A percentile compares a stretch with the other conserved stretches of the same genome.
Evolutionary conservation across 2,888 invertebrate genomes (phyloP).

Genomic region (Dastarcus helophoroides): DNA sequence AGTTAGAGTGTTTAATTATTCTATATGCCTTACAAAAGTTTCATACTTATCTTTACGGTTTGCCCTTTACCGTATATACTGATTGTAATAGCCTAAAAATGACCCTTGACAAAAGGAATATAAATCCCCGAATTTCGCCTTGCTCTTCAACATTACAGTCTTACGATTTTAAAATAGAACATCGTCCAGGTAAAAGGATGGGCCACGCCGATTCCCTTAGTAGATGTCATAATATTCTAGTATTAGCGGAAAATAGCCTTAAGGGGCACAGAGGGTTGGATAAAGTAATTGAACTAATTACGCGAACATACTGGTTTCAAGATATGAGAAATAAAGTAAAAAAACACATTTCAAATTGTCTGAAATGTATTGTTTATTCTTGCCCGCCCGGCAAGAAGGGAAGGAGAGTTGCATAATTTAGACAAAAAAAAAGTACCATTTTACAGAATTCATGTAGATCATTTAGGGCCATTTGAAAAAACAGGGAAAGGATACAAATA

Average conservation of each 20-base stretch:
- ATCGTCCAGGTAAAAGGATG: slow-evolving; percentile 16
- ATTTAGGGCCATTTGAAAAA: slow-evolving; percentile 16
- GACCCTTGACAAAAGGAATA: slow-evolving; percentile 17
- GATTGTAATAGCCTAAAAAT: slow-evolving; percentile 16
- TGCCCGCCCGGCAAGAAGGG: slow-evolving; percentile 12
- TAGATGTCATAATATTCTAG: slow-evolving; percentile 9
- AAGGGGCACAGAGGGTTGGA: slow-evolving; percentile 19
- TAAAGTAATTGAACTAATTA: slow-evolving; percentile 17
- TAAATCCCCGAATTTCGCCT: slow-evolving; percentile 17
- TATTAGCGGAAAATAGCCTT: slow-evolving; percentile 9
- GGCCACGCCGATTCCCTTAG: slow-evolving; percentile 19
- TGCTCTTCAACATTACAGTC: slow-evolving; percentile 17
- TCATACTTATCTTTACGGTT: slow-evolving; percentile 15
- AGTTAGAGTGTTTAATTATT: slow-evolving; percentile 18
- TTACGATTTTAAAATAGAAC: slow-evolving; percentile 15
- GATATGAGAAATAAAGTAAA: slow-evolving; percentile 15
- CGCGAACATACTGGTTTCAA: slow-evolving; percentile 20
- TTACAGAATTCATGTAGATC: slow-evolving; percentile 19
- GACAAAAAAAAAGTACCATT: slow-evolving; percentile 19
- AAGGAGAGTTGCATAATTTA: slow-evolving; percentile 17
- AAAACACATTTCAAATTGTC: slow-evolving; percentile 14
- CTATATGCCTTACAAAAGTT: slow-evolving; percentile 16
- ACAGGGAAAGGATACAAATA: slow-evolving; percentile 11
- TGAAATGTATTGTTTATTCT: slow-evolving; percentile 16
- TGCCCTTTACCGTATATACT: slow-evolving; percentile 15